Evolutionary conservation across 2,888 invertebrate genomes (phyloP).

Genomic region (Fabriciana adippe): DNA sequence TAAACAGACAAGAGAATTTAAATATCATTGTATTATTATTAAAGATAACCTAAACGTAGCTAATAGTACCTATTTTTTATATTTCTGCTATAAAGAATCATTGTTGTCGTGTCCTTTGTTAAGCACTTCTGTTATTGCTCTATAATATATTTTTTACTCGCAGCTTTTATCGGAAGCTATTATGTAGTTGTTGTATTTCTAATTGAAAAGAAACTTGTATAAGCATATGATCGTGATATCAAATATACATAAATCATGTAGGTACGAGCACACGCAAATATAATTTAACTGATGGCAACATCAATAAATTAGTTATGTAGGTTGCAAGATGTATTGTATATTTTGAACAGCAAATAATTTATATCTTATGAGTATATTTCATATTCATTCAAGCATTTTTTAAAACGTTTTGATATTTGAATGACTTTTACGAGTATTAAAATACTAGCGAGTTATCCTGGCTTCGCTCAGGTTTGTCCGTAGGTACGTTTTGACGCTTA

Average conservation of each 20-base stretch:
- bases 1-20: no score
- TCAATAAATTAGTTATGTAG: constrained; percentile 18
- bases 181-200: no score
- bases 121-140: not conserved
- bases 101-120: constrained; percentile 6
- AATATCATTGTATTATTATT: not conserved
- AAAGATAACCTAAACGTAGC: not conserved
- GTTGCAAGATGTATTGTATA: constrained; percentile 1
- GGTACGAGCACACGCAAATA: constrained; percentile 8
- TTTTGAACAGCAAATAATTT: not conserved
- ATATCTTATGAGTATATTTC: no score
- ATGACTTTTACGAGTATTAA: no score
- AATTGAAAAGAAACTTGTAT: no score
- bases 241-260: constrained; percentile 5
- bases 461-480: no score
- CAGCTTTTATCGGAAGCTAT: no score
- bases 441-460: no score
- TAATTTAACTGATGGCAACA: constrained; percentile 23
- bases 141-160: no score
- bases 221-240: not conserved
- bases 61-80: not conserved
- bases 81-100: constrained; percentile 1
- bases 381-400: no score
- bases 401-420: no score
- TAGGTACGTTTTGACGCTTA: no score